Evolutionary conservation across 2,797 vertebrate species (phyloP).

Genomic region (Enteromius viviparus): DNA sequence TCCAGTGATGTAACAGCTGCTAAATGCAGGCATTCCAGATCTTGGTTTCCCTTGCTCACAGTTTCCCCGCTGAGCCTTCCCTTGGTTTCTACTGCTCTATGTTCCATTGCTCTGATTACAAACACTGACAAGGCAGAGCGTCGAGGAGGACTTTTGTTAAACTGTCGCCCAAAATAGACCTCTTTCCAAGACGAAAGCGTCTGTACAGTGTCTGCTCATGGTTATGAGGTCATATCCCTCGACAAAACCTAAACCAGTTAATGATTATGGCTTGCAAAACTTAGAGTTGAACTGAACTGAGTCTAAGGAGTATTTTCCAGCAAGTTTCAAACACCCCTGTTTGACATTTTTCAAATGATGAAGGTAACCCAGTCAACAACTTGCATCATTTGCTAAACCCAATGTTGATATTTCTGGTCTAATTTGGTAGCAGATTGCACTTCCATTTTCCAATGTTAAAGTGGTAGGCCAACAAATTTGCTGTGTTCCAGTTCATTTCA

Average conservation of each 20-base stretch:
- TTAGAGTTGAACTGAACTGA: slow-evolving; percentile 39
- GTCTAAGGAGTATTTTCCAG: neutral
- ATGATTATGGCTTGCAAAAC: slow-evolving; percentile 62
- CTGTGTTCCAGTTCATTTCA: neutral
- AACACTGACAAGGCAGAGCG: slow-evolving; percentile 64
- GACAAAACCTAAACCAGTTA: slow-evolving; percentile 60
- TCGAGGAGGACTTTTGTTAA: slow-evolving; percentile 56
- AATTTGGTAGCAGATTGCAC: neutral
- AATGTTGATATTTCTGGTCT: neutral
- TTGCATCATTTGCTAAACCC: neutral
- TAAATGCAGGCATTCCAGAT: slow-evolving; percentile 67
- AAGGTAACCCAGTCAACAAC: neutral
- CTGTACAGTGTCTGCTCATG: slow-evolving; percentile 57
- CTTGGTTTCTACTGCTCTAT: slow-evolving; percentile 58
- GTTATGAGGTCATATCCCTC: slow-evolving; percentile 64
- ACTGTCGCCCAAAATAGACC: slow-evolving; percentile 59
- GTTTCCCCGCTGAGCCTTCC: slow-evolving; percentile 45
- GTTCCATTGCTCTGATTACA: slow-evolving; percentile 62
- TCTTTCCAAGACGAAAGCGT: slow-evolving; percentile 49
- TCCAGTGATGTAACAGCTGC: slow-evolving; percentile 73
- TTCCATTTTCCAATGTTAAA: slow-evolving; percentile 3
- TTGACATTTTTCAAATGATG: neutral
- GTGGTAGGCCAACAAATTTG: neutral
- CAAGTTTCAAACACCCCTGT: neutral
- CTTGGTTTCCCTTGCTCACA: slow-evolving; percentile 62